Evolutionary conservation across 2,888 invertebrate genomes (phyloP), one percentile per base, ranked within the genome.

Genomic region (Campaea margaritaria): DNA sequence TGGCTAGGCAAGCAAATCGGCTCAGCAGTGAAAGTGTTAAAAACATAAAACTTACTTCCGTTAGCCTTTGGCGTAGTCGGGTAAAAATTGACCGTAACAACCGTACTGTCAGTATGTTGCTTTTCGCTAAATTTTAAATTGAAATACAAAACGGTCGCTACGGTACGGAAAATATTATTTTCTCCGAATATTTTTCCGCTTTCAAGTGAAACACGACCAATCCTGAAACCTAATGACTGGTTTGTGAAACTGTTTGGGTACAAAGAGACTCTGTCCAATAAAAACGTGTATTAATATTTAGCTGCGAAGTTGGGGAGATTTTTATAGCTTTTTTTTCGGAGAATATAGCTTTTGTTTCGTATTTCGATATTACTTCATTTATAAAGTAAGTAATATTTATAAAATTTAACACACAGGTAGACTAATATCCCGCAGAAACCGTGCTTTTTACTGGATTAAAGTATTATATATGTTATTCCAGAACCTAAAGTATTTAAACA

Each of bases 61-160:
- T n/a, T n/a, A n/a, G n/a, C n/a, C n/a, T n/a, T n/a, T n/a, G n/a
- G n/a, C n/a, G n/a, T n/a, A n/a, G n/a, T n/a, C n/a, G n/a, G n/a
- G n/a, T 12, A 36, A 21, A 21, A 21, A 21, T 5, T 2, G 34
- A 5, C 9, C 34, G 10, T 34, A 11, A 3, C 9, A 9, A 1
- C 9, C 34, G 2, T 34, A 34, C 34, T 34, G 34, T 34, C 34
- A 34, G 34, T 34, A 9, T 34, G 34, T 2, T 3, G 21, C n/a
- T 21, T 21, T 34, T 11, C 1, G 34, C 8, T 12, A 12, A 36
- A 12, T 36, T 36, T 31, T 36, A 43, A 15, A 28, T 2, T 41
- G 27, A 49, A 42, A 43, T 53, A 49, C 49, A 38, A 52, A 10
- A 51, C 45, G 43, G 16, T 10, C 1, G 36, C 15, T 16, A 34